phyloP scores from a whole-genome alignment of 2,113 vertebrate species.

The Caranx melampygus region DNA sequence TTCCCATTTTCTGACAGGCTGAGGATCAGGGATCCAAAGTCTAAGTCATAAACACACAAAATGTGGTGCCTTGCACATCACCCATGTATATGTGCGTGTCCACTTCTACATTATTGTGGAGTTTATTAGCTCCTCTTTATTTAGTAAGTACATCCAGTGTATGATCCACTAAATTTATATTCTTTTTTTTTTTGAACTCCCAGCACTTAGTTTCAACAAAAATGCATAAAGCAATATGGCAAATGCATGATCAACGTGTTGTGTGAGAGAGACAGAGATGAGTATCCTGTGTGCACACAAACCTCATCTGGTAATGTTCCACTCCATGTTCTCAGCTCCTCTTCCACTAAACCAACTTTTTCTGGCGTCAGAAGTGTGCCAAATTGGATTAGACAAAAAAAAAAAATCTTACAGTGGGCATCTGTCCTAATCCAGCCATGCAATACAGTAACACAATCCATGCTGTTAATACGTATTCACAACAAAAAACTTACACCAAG shows the following conservation, averaged over 20 bases:
- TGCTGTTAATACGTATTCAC: not conserved
- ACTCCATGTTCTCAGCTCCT: not conserved
- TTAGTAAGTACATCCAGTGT: not conserved
- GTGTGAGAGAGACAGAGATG: not conserved
- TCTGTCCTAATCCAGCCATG: not conserved
- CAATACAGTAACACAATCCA: not conserved
- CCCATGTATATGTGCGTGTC: not conserved
- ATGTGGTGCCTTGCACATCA: not conserved
- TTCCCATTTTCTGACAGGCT: constrained; percentile 18
- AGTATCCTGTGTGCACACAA: not conserved
- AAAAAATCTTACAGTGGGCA: not conserved
- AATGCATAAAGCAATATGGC: not conserved
- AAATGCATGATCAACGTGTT: not conserved
- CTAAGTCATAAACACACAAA: not conserved
- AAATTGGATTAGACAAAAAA: constrained; percentile 3
- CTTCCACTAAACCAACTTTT: constrained; percentile 4
- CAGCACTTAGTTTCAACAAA: not conserved
- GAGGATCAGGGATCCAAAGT: not conserved
- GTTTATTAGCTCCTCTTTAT: constrained; percentile 1
- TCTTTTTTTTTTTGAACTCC: not conserved
- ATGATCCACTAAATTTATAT: not conserved
- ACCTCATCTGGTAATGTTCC: not conserved
- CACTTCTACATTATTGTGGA: not conserved
- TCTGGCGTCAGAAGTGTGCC: not conserved
- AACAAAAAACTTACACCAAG: not conserved